Percentiles rank a stretch among this genome's conserved stretches.
phyloP scores from a whole-genome alignment of 2,113 vertebrate species.

The Tringa solitaria region DNA sequence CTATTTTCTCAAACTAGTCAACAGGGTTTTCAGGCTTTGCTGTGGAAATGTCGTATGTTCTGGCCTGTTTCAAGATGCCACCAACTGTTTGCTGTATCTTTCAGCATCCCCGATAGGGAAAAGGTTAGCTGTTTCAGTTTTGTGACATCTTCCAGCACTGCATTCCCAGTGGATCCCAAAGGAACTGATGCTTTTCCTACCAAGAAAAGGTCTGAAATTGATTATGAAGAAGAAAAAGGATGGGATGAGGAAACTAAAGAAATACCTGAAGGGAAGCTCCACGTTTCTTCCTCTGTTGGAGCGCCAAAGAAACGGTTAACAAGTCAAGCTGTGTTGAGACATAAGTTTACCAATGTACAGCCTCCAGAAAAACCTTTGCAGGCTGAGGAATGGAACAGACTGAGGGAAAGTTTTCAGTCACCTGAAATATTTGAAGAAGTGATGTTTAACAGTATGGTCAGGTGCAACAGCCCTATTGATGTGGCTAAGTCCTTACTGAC shows the following conservation, averaged over 20 bases:
- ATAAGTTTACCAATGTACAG: neutral
- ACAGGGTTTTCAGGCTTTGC: constrained; percentile 43
- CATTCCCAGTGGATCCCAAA: constrained; percentile 29
- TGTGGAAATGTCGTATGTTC: constrained; percentile 22
- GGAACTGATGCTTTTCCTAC: neutral
- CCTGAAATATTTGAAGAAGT: constrained; percentile 74
- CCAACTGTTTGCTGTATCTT: neutral
- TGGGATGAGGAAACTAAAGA: neutral
- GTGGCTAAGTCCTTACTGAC: constrained; percentile 88
- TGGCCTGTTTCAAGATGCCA: neutral
- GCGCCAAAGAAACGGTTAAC: constrained; percentile 74
- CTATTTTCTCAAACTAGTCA: constrained; percentile 15
- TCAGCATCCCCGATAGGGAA: neutral
- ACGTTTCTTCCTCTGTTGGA: constrained; percentile 81
- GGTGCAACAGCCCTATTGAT: constrained; percentile 63
- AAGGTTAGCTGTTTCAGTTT: constrained; percentile 44
- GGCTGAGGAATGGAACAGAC: constrained; percentile 79
- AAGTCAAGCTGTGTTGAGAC: neutral
- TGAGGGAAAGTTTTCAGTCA: constrained; percentile 66
- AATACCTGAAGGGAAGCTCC: neutral
- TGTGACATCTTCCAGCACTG: neutral
- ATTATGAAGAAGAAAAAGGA: neutral
- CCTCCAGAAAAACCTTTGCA: constrained; percentile 81
- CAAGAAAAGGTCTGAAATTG: neutral
- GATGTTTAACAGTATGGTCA: constrained; percentile 75